Percentiles rank a stretch among this genome's conserved stretches.
Conservation (phyloP, 2,797 vertebrate genomes). For the Odontamblyopus rebecca region DNA sequence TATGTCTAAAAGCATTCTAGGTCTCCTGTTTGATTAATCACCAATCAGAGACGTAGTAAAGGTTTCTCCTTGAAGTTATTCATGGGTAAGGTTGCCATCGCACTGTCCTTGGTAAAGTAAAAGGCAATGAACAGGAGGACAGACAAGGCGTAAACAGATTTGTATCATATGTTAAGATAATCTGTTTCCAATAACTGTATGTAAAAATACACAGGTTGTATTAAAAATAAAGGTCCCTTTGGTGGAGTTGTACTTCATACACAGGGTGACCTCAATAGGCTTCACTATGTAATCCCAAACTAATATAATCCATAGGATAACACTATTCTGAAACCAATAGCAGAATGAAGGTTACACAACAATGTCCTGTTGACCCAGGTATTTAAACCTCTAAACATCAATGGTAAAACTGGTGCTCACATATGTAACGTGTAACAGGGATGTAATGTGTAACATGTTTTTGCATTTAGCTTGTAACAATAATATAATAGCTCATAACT, state of each 20-base stretch:
- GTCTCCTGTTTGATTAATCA: constrained; percentile 14
- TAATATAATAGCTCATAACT: too few relatives aligned
- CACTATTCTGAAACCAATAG: constrained; percentile 21
- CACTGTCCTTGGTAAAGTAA: constrained; percentile 38
- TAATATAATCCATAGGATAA: constrained; percentile 31
- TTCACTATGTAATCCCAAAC: constrained; percentile 27
- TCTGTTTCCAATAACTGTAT: background rate
- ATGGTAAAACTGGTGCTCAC: background rate
- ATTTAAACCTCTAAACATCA: background rate
- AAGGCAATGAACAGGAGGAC: constrained; percentile 35
- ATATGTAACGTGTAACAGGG: background rate
- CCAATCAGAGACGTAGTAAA: constrained; percentile 4
- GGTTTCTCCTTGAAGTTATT: constrained; percentile 1
- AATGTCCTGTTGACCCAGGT: background rate
- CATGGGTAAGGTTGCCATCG: constrained; percentile 21
- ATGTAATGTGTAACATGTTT: background rate
- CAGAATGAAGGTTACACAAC: constrained; percentile 26
- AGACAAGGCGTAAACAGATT: constrained; percentile 7
- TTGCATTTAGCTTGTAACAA: background rate
- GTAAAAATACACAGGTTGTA: background rate
- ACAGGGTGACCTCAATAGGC: constrained; percentile 16
- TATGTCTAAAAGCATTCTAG: constrained; percentile 14
- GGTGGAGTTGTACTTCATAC: constrained; percentile 20
- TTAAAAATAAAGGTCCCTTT: background rate
- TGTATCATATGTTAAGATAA: background rate